Base-by-base conservation (phyloP, 2,113 vertebrate genomes). In the Onychostruthus taczanowskii region DNA sequence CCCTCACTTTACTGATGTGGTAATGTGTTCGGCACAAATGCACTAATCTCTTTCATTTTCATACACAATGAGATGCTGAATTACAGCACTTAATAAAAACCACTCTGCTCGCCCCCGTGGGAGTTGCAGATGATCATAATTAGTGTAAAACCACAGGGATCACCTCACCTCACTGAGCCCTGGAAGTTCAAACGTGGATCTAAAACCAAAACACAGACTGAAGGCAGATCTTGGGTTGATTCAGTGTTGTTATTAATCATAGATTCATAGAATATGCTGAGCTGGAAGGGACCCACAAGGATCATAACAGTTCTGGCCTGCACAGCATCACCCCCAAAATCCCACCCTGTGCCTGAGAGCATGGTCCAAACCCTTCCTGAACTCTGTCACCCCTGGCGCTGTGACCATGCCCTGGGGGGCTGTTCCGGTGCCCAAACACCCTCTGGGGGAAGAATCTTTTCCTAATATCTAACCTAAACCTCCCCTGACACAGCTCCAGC, bases 11-110 rank as follows among this genome's bases (percentile, higher is more conserved):
- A 30, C 52, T 80, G 84, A 81, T n/a, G 70, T 5, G 5, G 53
- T 79, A 72, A 76, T 20, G 18, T 15, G 30, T 69, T 93, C 35
- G 5, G 68, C 59, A 90, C 68, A 73, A 84, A 91, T 16, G 43
- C 64, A 46, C 80, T 87, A 26, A 81, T 83, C 64, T 85, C 56
- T 84, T 92, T 69, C 82, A 80, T 83, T 85, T 95, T 89, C 85
- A 87, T 80, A 62, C 2, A 53, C 86, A 79, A 73, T 61, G 80
- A 91, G 87, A 72, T 55, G 63, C 55, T 94, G 72, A 88, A 91
- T 78, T 81, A 30, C 44, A 86, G 58, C 56, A 52, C 53, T 80
- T 87, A 56, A 66, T 74, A 39, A 18, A 63, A 89, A 26, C 24
- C 63, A n/a, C 66, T 58, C 37, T 37, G 35, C 35, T 82, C 15